A percentile compares a stretch with the other conserved stretches of the same genome.
These are phyloP conservation scores for Pao palembangensis DNA, from an alignment of 2,113 vertebrate species.

Conservation along the genomic window DNA sequence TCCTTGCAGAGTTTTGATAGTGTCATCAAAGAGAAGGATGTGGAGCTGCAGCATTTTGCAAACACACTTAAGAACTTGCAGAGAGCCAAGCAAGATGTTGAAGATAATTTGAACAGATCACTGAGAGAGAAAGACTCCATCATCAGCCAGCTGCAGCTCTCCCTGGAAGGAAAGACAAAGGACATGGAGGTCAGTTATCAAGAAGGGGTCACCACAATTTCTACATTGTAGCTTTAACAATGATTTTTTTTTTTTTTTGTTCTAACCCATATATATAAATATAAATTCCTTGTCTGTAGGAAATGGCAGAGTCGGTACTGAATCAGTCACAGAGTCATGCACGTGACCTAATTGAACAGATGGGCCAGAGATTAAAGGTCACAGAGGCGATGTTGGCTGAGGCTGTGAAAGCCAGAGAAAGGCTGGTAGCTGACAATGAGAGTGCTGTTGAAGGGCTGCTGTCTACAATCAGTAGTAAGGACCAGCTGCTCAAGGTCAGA, in stretches of 20 bases:
- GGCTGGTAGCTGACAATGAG: constrained; percentile 74
- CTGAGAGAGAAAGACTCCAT: constrained; percentile 79
- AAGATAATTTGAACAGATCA: constrained; percentile 77
- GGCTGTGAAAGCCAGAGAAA: constrained; percentile 72
- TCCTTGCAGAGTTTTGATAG: constrained; percentile 77
- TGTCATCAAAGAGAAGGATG: constrained; percentile 81
- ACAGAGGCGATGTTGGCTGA: constrained; percentile 74
- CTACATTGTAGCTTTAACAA: not conserved
- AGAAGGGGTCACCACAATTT: not conserved
- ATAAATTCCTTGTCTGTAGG: constrained; percentile 42
- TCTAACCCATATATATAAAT: too few species aligned
- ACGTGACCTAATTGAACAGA: constrained; percentile 70
- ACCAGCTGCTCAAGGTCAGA: constrained; percentile 75
- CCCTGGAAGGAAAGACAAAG: constrained; percentile 73
- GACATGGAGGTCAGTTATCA: constrained; percentile 77
- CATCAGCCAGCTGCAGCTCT: constrained; percentile 76
- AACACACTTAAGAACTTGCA: constrained; percentile 78
- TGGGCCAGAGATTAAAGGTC: constrained; percentile 77
- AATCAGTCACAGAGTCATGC: constrained; percentile 66
- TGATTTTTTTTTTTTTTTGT: not conserved
- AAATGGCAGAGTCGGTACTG: constrained; percentile 64
- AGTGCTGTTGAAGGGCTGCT: constrained; percentile 73
- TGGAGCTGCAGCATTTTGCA: constrained; percentile 79
- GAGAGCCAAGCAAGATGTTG: constrained; percentile 77
- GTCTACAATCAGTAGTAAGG: constrained; percentile 76